Base-by-base conservation (phyloP, 2,888 invertebrate species). In the Didymodactylos carnosus region DNA sequence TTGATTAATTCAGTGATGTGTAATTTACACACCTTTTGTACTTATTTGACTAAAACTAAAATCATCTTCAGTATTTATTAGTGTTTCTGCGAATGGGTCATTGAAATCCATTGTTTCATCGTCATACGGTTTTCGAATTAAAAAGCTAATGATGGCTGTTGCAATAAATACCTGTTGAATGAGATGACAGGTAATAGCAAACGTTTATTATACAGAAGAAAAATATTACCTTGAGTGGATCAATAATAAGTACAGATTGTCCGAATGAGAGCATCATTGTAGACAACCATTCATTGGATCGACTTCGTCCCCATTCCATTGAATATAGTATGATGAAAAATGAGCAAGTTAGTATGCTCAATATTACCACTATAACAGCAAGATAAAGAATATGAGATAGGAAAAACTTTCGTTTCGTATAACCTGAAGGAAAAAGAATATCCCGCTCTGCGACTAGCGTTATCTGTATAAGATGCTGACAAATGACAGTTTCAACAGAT, bases 161-260 rank as follows among this genome's bases (percentile, higher is more conserved):
- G 75, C 51, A 35, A 73, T 14, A 41, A 73, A 74, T 23, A 71
- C n/a, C n/a, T n/a, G n/a, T n/a, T n/a, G 25, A 69, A 69, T 14
- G 16, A 69, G 16, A 25, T n/a, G n/a, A 19, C n/a, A 72, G 39
- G 14, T 14, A 16, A n/a, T 29, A 29, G 14, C 29, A 25, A 16
- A 16, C 27, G 25, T 69, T 16, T 40, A 43, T 23, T n/a, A n/a
- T n/a, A n/a, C n/a, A n/a, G n/a, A n/a, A n/a, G n/a, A n/a, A n/a
- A 72, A 82, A n/a, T n/a, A n/a, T n/a, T n/a, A n/a, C 83, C 80
- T 83, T 83, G 29, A 83, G 76, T 7, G 83, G 83, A 75, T 83
- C 82, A 1, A 83, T 80, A 29, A 83, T 79, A 14, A 82, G 78
- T 35, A 83, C 82, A 0, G 81, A 81, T 76, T 83, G 82, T 79